phyloP scores from a whole-genome alignment of 30 jellyfish, hydroid and myxozoan species.

The Sanderia malayensis region DNA sequence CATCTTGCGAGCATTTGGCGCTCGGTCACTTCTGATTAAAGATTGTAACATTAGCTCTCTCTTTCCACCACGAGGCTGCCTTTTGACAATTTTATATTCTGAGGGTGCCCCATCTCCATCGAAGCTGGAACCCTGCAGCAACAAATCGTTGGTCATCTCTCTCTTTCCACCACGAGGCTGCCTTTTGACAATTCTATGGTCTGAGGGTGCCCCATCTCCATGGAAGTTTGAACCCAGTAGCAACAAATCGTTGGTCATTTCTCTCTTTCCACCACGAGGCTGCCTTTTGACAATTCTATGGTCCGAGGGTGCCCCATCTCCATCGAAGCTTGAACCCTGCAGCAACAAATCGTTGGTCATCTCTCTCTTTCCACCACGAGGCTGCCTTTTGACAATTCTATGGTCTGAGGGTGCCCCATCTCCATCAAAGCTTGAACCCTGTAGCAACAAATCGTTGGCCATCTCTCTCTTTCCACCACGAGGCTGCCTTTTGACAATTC shows the following conservation, averaged over 20 bases:
- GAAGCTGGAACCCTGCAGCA: too few relatives aligned
- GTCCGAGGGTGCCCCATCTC: too few relatives aligned
- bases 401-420: too few relatives aligned
- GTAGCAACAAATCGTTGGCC: too few relatives aligned
- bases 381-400: not conserved
- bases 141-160: too few relatives aligned
- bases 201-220: too few relatives aligned
- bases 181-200: not conserved
- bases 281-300: not conserved
- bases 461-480: conserved; percentile 13
- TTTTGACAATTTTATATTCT: not conserved
- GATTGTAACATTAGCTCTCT: not conserved
- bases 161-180: conserved; percentile 17
- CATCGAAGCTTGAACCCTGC: too few relatives aligned
- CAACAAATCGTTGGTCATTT: too few relatives aligned
- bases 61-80: conserved; percentile 15
- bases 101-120: too few relatives aligned
- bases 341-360: too few relatives aligned
- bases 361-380: conserved; percentile 14
- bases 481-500: conserved; percentile 2
- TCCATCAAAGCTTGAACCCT: too few relatives aligned
- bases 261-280: conserved; percentile 17
- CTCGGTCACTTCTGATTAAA: not conserved
- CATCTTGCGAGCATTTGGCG: not conserved
- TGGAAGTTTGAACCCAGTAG: too few relatives aligned